Evolutionary conservation across 2,888 invertebrate species (phyloP), one percentile per base, ranked within the genome.

Genomic region (Laspeyria flexula): DNA sequence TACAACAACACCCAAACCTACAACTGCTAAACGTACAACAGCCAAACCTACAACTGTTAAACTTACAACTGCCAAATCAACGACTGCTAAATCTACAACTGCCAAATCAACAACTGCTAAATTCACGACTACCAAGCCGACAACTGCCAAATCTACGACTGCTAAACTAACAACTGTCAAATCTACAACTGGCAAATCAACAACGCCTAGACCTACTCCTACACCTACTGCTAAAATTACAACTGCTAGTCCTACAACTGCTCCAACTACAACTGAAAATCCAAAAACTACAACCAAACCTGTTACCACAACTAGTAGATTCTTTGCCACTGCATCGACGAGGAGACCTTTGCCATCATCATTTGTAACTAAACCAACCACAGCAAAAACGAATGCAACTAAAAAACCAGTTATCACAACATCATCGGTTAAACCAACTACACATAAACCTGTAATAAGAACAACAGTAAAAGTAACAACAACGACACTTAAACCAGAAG

Each of bases 141-240:
- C 60, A 18, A 51, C 60, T 5, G 45, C 29, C 27, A 58, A 56
- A 43, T 51, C 60, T 16, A 60, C 65, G 1, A 71, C 70, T 7
- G 73, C 68, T 18, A 65, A 39, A 30, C 62, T 73, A 25, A 42
- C 44, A 1, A 60, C 63, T n/a, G 48, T 53, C 34, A 35, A 49
- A n/a, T 43, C 43, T 6, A 48, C 43, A 9, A 54, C 51, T 10
- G 60, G 60, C 15, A 64, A 56, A 15, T 44, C 45, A n/a, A 33
- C 55, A 35, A 63, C 60, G 11, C 48, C 65, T 4, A 25, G 4
- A 63, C 58, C 27, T 21, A 21, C 60, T 3, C 21, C 16, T 3
- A 60, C 65, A 1, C n/a, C n/a, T n/a, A 71, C 70, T 7, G 72
- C 68, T 16, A 65, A 39, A 29, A 61, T 73, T 31, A 42, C 44